Percentiles rank a stretch among this genome's conserved stretches.
Conservation (phyloP, 2,113 vertebrate genomes). For the Scolopax mira region DNA sequence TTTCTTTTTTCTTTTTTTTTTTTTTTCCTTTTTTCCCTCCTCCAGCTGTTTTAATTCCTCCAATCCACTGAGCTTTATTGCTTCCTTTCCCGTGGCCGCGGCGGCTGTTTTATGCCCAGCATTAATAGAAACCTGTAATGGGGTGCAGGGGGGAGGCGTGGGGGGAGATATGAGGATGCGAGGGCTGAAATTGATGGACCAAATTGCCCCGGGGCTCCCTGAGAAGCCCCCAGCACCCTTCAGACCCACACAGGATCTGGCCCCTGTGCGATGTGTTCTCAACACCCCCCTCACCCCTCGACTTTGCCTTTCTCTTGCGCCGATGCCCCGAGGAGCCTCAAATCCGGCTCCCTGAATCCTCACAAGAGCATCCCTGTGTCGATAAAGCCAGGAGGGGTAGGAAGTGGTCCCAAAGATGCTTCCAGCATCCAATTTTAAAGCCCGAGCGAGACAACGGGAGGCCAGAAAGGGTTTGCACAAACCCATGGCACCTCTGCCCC, state of each 20-base stretch:
- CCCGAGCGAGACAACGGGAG: accelerated
- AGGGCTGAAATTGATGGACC: neutral
- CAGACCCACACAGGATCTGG: accelerated
- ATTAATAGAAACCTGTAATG: neutral
- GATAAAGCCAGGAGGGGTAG: neutral
- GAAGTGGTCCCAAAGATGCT: neutral
- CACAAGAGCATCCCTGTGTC: neutral
- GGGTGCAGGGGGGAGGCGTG: neutral
- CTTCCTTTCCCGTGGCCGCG: neutral
- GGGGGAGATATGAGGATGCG: neutral
- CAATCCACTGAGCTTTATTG: constrained; percentile 25
- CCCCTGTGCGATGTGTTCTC: neutral
- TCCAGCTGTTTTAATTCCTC: constrained; percentile 6
- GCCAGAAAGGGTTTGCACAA: neutral
- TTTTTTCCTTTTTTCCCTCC: neutral
- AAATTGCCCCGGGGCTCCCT: neutral
- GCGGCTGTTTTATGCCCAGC: neutral
- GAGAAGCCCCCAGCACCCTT: neutral
- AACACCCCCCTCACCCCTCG: no score
- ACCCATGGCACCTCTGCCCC: neutral
- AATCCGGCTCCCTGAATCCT: accelerated
- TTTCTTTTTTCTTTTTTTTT: neutral
- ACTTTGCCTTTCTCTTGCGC: neutral
- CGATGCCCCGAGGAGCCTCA: accelerated
- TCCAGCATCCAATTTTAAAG: neutral